phyloP scores from a whole-genome alignment of 2,113 vertebrate species.

The Poecilia latipinna region DNA sequence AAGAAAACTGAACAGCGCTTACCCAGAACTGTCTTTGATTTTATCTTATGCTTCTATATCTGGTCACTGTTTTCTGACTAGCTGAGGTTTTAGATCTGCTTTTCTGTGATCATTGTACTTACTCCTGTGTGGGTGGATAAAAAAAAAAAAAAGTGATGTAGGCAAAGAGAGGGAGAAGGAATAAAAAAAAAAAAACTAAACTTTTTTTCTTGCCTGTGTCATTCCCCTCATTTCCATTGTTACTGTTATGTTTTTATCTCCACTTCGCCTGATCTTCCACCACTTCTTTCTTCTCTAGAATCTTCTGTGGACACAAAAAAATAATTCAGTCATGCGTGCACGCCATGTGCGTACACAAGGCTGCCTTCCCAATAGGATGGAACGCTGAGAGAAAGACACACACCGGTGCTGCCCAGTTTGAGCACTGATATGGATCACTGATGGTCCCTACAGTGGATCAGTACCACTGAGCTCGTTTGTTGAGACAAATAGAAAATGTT shows the following conservation, averaged over 20 bases:
- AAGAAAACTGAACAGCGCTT: slow-evolving; percentile 3
- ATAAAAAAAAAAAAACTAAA: slow-evolving; percentile 25
- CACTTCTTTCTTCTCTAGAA: slow-evolving; percentile 14
- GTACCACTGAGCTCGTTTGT: slow-evolving; percentile 26
- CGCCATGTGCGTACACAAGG: slow-evolving; percentile 12
- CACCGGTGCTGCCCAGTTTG: slow-evolving; percentile 52
- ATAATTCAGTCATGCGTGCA: slow-evolving; percentile 18
- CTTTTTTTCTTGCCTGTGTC: slow-evolving; percentile 30
- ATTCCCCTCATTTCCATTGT: slow-evolving; percentile 19
- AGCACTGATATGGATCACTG: slow-evolving; percentile 57
- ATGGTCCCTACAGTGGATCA: slow-evolving; percentile 51
- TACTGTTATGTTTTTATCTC: slow-evolving; percentile 46
- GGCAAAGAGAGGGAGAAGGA: slow-evolving; percentile 30
- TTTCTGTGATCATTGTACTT: slow-evolving; percentile 62
- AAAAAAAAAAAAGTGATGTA: slow-evolving; percentile 26
- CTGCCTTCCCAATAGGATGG: slow-evolving; percentile 39
- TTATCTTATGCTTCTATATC: slow-evolving; percentile 31
- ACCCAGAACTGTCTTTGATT: slow-evolving; percentile 22
- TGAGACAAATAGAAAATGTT: not conserved
- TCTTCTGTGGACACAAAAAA: slow-evolving; percentile 10
- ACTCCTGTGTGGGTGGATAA: slow-evolving; percentile 50
- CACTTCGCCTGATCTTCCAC: slow-evolving; percentile 22
- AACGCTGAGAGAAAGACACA: slow-evolving; percentile 53
- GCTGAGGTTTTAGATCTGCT: slow-evolving; percentile 58
- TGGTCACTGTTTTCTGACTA: slow-evolving; percentile 50